Conservation (phyloP, 2,113 vertebrate species). For the Chlorocebus sabaeus region DNA sequence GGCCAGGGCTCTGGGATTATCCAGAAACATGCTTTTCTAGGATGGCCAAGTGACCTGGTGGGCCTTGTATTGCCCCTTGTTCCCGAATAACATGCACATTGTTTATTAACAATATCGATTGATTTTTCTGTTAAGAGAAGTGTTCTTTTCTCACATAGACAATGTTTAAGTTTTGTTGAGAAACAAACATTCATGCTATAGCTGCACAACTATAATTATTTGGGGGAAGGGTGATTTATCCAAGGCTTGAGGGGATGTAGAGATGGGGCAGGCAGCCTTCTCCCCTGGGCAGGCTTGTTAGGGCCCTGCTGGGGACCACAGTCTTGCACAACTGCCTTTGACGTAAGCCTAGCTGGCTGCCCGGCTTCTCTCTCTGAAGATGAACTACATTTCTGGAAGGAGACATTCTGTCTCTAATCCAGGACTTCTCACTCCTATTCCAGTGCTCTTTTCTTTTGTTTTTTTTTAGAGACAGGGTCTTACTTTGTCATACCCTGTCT, state of each 20-base stretch:
- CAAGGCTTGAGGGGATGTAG: background rate
- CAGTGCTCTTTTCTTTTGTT: background rate
- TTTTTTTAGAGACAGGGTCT: too few relatives aligned
- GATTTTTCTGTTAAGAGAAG: slow-evolving; percentile 20
- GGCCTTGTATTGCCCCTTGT: background rate
- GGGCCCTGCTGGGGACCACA: background rate
- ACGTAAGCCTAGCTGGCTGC: background rate
- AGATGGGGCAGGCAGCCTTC: background rate
- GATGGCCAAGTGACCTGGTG: background rate
- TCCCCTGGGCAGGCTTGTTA: background rate
- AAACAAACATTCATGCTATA: background rate
- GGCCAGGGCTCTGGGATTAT: background rate
- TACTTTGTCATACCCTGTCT: too few relatives aligned
- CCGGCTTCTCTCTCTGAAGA: background rate
- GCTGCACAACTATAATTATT: background rate
- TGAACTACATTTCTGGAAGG: background rate
- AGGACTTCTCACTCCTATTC: background rate
- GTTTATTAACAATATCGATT: slow-evolving; percentile 25
- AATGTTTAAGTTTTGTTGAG: slow-evolving; percentile 22
- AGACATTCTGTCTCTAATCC: background rate
- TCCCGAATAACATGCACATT: background rate
- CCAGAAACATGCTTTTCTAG: background rate
- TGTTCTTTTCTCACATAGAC: background rate
- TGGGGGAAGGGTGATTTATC: background rate
- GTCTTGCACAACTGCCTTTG: rapidly evolving